Conservation (phyloP, 2,797 vertebrate species). For the Calcarius lapponicus region DNA sequence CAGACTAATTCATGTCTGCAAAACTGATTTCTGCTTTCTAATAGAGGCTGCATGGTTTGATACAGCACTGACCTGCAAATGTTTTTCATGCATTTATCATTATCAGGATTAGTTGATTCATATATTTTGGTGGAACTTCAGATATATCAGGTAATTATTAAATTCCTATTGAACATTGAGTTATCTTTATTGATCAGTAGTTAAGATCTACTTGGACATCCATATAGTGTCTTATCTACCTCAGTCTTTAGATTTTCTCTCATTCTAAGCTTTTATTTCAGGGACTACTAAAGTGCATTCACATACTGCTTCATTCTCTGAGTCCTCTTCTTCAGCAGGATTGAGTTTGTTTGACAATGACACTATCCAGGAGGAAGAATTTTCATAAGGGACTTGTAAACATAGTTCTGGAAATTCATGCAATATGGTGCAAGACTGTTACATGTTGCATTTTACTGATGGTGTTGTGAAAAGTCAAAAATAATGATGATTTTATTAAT, state of each 20-base stretch:
- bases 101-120: not conserved
- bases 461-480: not conserved
- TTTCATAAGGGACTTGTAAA: not conserved
- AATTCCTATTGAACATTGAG: not conserved
- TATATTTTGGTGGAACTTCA: not conserved
- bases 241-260: not conserved
- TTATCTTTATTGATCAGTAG: not conserved
- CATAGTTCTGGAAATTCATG: not conserved
- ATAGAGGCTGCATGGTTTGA: not conserved
- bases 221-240: not conserved
- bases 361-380: not conserved
- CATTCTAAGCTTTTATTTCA: not conserved
- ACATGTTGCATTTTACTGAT: not conserved
- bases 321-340: not conserved
- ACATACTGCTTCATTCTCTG: not conserved
- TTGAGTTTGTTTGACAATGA: not conserved
- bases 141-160: not conserved
- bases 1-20: not conserved
- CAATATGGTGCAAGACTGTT: not conserved
- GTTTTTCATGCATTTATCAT: not conserved
- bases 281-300: not conserved
- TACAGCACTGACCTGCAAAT: not conserved
- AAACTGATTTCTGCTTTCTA: not conserved
- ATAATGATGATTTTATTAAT: not conserved
- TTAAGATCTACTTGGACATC: not conserved